Base-by-base conservation (phyloP, 2,113 vertebrate genomes). In the Bombycilla garrulus region DNA sequence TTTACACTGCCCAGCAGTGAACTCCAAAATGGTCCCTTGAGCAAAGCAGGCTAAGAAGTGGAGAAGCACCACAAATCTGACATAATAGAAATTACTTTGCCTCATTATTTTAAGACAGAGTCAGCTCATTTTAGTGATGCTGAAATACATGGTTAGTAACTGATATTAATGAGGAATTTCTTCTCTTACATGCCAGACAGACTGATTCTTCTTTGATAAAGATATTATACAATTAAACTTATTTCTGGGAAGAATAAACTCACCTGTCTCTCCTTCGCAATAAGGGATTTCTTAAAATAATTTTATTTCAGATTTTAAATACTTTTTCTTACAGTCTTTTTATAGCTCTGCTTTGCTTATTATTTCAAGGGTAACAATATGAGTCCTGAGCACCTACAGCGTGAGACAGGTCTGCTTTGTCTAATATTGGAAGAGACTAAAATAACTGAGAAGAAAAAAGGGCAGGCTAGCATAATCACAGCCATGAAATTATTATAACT, bases 391-490 rank as follows among this genome's bases (percentile, higher is more conserved):
- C 12, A 7, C 35, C 74, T 66, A 83, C 65, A 82, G 61, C 3
- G 15, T 38, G 25, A 71, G 62, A 40, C 70, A 78, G 31, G 28
- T 58, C 90, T 73, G 9, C 21, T 76, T 73, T 42, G 17, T 54
- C 79, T 86, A 83, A 77, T 88, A 89, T 15, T 82, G 67, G 70
- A 93, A 80, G 15, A 61, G 53, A 86, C 66, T 69, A 80, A 92
- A 92, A 90, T 72, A 94, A 93, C 73, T 64, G 24, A 31, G 24
- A 74, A 53, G 82, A 88, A 80, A 69, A 85, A 94, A 95, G 58
- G 54, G n/a, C 67, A 92, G 38, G 45, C 58, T 42, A 50, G 35
- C 31, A 42, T 70, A 50, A 77, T 21, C 54, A 65, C 38, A 87
- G 31, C 11, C 40, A 47, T 22, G 3, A 70, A 66, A 58, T 90